Evolutionary conservation across 2,113 vertebrate species (phyloP), one percentile per base, ranked within the genome.

Genomic region (Callospermophilus lateralis): DNA sequence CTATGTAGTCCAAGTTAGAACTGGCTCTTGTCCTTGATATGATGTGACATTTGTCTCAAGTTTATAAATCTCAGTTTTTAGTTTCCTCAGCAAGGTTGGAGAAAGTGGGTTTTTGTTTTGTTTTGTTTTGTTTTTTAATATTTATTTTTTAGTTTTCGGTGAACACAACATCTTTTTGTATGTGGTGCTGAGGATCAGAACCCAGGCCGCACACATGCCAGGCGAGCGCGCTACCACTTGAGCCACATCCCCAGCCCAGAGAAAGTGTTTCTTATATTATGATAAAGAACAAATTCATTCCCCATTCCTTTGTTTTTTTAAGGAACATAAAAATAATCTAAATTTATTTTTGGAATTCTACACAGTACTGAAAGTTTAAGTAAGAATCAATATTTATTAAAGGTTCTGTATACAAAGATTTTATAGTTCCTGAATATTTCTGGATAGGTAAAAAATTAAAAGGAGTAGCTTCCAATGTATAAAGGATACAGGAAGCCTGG

Each of bases 301-400:
- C 11, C 72, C 90, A 84, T 79, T 94, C 28, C 51, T 72, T 92
- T 74, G 16, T 45, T 73, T 96, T 89, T 53, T 84, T 72, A 26
- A 34, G 92, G 61, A 30, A 90, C 95, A 85, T 67, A 80, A 76
- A 93, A 93, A 42, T 93, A 95, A 85, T 34, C 63, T 93, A 73
- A 37, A 39, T 73, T 90, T 92, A 79, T 90, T 96, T 93, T 94
- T 80, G 11, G 55, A 88, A 89, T 85, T 97, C 93, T 91, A 89
- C 67, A 77, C 22, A 65, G 24, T 88, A 55, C 78, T 93, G 55
- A 81, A 70, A 80, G 84, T 85, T 84, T 79, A 30, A 84, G 28
- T 94, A 84, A 88, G 93, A 95, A 89, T 74, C 53, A 76, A 86
- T 92, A 95, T 95, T 95, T 95, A 81, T 70, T 89, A 58, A 97